Evolutionary conservation across 2,113 vertebrate genomes (phyloP), one percentile per base, ranked within the genome.

Genomic region (Boulengeromyrus knoepffleri): DNA sequence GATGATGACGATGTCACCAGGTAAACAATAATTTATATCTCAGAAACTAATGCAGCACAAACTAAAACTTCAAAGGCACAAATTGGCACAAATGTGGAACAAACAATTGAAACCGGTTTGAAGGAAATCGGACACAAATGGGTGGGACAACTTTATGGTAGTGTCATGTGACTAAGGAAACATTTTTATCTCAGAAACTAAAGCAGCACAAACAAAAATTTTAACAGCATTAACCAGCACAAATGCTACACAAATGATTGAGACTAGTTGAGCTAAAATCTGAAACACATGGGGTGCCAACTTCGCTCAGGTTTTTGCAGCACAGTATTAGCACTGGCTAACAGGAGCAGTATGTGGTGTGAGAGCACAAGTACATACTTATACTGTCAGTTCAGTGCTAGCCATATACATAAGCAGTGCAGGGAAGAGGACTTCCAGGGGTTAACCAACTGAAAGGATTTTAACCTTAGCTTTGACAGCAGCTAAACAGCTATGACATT

Each of bases 401-500:
- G 91, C 90, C 89, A 87, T 89, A 74, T 88, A 88, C 66, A 87
- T 70, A 31, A 70, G 62, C 62, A 89, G 46, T 53, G 21, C 47
- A 88, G 88, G 89, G 74, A 88, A 46, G 39, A 89, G 70, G 92
- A 85, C 88, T 88, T 53, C 17, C 84, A 96, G 92, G 96, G 96
- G 96, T 97, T 96, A 97, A 96, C 95, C 90, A 95, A 94, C 95
- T 95, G 95, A 95, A 96, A 95, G 94, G 94, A 97, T 96, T 96
- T 96, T 96, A 96, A 96, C 96, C 95, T 97, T 96, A 96, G 96
- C 96, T 95, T 95, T 96, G 96, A 97, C 96, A 97, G 97, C 96
- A 96, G 96, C 96, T 97, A 97, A 97, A 97, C 96, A 96, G 95
- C 96, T 96, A 95, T 97, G 97, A 97, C 97, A 97, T 96, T 96